Conservation (phyloP, 2,113 vertebrate genomes). For the Cichladusa arquata region DNA sequence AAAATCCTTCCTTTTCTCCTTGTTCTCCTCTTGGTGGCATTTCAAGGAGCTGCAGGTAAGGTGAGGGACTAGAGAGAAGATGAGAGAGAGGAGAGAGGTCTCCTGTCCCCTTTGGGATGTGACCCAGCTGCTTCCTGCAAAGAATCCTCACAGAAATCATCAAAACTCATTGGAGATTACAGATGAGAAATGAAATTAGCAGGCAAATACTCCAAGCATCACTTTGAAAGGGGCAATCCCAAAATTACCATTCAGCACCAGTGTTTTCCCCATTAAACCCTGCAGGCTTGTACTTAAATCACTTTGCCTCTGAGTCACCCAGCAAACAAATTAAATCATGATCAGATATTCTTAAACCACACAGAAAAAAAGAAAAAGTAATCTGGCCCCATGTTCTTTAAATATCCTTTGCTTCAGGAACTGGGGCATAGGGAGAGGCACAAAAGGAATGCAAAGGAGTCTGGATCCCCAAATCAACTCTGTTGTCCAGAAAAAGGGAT, state of each 20-base stretch:
- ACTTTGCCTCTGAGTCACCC: neutral
- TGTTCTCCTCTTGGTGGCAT: neutral
- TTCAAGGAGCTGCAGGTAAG: constrained; percentile 9
- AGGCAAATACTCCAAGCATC: neutral
- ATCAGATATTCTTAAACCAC: neutral
- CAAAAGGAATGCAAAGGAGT: neutral
- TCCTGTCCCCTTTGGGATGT: neutral
- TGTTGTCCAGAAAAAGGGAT: neutral
- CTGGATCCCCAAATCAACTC: neutral
- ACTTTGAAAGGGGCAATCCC: neutral
- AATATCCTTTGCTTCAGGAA: neutral
- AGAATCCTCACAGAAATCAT: neutral
- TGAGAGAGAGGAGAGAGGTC: neutral
- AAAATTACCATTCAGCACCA: neutral
- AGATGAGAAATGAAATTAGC: neutral
- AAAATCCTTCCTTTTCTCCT: constrained; percentile 29
- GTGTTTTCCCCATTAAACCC: neutral
- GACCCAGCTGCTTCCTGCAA: neutral
- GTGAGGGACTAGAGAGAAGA: neutral
- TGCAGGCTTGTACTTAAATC: neutral
- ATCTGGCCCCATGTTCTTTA: neutral
- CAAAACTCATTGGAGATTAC: neutral
- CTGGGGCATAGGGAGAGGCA: neutral
- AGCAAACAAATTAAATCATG: neutral
- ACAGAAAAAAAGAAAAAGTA: neutral